Percentiles rank a stretch among this genome's conserved stretches.
These are phyloP conservation scores for Phodopus roborovskii DNA, from an alignment of 2,113 vertebrate genomes.

Conservation along the genomic window DNA sequence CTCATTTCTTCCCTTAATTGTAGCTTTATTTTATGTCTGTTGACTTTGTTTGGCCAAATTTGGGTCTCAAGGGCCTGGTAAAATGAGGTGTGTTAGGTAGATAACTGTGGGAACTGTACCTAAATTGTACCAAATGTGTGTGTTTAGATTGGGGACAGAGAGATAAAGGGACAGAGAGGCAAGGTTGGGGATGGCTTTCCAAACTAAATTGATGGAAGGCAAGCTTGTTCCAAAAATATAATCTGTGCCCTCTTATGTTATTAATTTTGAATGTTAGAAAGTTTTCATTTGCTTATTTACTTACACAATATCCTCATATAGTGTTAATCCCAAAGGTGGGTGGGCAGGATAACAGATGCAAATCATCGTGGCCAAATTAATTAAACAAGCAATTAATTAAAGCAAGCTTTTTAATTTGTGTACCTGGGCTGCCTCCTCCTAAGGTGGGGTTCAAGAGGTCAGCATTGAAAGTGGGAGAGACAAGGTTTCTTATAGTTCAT, in stretches of 20 bases:
- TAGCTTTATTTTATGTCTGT: neutral
- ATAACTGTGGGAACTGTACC: neutral
- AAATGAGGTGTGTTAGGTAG: neutral
- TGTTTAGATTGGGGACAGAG: neutral
- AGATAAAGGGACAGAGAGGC: too few species aligned
- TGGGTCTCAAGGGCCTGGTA: neutral
- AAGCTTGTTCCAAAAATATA: neutral
- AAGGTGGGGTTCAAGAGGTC: neutral
- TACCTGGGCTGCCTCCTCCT: neutral
- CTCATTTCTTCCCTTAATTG: neutral
- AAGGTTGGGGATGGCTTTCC: neutral
- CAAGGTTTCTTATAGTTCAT: neutral
- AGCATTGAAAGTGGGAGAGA: neutral
- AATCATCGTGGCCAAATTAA: neutral
- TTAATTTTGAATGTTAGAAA: slow-evolving; percentile 10
- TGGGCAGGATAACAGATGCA: neutral
- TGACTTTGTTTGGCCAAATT: neutral
- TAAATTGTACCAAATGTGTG: neutral
- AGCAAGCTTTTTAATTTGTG: neutral
- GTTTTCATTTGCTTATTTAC: neutral
- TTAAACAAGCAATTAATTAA: neutral
- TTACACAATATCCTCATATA: neutral
- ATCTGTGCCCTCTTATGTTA: neutral
- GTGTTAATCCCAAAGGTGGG: neutral
- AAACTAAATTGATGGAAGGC: neutral